Evolutionary conservation across 92 coral and sea anemone species (phyloP), one percentile per base, ranked within the genome.

Genomic region (Palythoa caribaeorum): DNA sequence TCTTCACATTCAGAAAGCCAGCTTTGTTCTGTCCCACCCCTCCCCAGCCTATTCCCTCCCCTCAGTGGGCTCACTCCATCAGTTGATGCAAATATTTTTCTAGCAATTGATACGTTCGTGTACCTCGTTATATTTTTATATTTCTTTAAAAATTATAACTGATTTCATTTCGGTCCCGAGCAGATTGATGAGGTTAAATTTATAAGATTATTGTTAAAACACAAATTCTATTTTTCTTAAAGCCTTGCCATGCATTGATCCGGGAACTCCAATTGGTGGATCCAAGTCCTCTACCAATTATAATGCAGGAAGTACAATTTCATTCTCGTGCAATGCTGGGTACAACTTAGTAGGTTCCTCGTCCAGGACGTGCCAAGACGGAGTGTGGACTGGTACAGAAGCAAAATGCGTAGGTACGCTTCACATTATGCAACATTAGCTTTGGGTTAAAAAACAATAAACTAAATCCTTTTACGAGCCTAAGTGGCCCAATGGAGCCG

Each of bases 211-310:
- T 44, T 44, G 6, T 44, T 44, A 5, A 44, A 44, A 44, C 50
- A 8, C 50, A 44, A 44, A 44, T 63, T 63, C 9, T 63, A 20
- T 9, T 66, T 11, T 28, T 21, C 10, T 65, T 74, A 5, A 76
- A 94, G 98, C 94, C 28, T 57, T 89, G 38, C 47, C 94, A 9
- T 96, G 99, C 80, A 83, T 71, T 36, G 94, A 81, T 28, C 96
- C 93, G 28, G 96, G 94, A 52, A 88, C 92, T 40, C 99, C 99
- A 77, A 83, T 95, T 53, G 90, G 96, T 35, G 99, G 99, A 28
- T 59, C 89, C 2, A 91, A 79, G 69, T 91, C 95, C 9, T 87
- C 94, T 17, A 72, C 86, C 38, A 87, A 84, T 77, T 92, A 91
- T 87, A 84, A 72, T 44, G 91, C 94, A 13, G 99, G 99, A 66